Conservation (phyloP, 2,113 vertebrate species). For the Eira barbara region DNA sequence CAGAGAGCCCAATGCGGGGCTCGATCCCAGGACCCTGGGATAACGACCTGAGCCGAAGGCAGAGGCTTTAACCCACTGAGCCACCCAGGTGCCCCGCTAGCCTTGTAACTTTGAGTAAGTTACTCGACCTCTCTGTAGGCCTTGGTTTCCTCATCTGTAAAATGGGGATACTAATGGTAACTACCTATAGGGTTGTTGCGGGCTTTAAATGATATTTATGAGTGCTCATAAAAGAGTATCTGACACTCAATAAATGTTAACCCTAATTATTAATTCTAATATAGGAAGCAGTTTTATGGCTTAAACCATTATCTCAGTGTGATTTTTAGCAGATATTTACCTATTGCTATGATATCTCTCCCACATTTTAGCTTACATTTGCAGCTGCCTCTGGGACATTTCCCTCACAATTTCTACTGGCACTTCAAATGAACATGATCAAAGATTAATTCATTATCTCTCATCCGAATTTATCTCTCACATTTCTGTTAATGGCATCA, state of each 20-base stretch:
- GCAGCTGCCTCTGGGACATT: background rate
- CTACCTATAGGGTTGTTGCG: background rate
- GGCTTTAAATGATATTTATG: background rate
- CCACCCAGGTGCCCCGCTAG: no score
- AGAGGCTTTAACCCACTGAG: no score
- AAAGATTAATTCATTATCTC: background rate
- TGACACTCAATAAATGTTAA: background rate
- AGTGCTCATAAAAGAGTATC: background rate
- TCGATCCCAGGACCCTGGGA: no score
- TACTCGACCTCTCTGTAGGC: background rate
- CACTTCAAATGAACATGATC: background rate
- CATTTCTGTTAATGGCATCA: slow-evolving; percentile 4
- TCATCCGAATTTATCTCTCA: background rate
- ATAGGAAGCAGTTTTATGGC: background rate
- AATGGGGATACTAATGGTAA: background rate
- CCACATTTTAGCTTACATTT: background rate
- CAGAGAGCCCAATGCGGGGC: no score
- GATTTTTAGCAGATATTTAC: background rate
- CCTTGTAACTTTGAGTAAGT: background rate
- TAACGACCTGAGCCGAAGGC: no score
- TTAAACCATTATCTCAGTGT: background rate
- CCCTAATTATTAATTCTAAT: background rate
- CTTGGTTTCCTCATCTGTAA: slow-evolving; percentile 9
- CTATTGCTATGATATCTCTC: background rate
- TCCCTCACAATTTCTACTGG: background rate